Evolutionary conservation across 2,113 vertebrate genomes (phyloP).

Genomic region (Vidua macroura): DNA sequence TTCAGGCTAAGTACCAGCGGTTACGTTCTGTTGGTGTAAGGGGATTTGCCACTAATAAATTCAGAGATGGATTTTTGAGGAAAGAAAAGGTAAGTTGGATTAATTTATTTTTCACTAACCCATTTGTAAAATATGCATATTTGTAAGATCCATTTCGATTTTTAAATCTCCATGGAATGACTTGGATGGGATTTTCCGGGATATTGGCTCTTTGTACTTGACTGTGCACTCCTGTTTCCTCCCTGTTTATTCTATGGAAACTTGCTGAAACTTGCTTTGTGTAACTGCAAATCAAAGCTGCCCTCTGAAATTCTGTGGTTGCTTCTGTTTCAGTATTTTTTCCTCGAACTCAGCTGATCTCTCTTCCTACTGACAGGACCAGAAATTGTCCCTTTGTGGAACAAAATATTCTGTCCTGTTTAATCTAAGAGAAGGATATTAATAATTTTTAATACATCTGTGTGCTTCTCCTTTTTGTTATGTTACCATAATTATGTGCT

Average conservation of each 20-base stretch:
- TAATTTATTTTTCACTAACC: conserved; percentile 28
- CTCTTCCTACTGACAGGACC: background rate
- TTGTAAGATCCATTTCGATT: background rate
- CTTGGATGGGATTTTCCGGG: background rate
- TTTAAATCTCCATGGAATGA: background rate
- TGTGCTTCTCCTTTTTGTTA: background rate
- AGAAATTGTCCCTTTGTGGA: background rate
- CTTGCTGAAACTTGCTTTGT: background rate
- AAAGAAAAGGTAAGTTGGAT: conserved; percentile 74
- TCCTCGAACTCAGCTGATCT: background rate
- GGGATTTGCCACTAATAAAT: conserved; percentile 77
- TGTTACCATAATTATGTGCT: background rate
- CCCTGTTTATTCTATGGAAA: background rate
- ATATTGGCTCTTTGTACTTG: background rate
- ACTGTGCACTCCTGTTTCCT: background rate
- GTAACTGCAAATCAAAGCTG: background rate
- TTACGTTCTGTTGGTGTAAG: conserved; percentile 72
- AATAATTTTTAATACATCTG: background rate
- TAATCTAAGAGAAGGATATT: background rate
- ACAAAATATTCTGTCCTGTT: background rate
- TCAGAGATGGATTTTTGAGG: conserved; percentile 72
- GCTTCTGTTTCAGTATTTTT: background rate
- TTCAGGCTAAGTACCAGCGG: conserved; percentile 79
- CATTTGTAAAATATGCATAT: background rate
- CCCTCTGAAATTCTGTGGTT: background rate